A percentile compares a stretch with the other conserved stretches of the same genome.
phyloP scores from a whole-genome alignment of 2,797 vertebrate genomes.

The Lates japonicus region DNA sequence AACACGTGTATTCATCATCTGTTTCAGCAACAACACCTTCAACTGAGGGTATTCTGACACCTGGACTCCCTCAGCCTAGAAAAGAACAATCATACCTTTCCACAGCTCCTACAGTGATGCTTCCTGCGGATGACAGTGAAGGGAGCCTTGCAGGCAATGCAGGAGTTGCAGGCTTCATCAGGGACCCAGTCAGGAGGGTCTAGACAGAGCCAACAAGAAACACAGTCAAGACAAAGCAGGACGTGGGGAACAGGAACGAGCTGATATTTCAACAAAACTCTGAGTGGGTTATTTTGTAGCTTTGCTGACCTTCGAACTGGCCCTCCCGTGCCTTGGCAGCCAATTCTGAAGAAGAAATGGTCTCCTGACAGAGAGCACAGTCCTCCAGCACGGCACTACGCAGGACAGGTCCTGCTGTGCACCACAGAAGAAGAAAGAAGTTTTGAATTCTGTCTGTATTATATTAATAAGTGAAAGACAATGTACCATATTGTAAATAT shows the following conservation, averaged over 20 bases:
- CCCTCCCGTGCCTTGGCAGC: conserved; percentile 94
- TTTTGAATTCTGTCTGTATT: neutral
- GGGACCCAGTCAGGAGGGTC: conserved; percentile 99
- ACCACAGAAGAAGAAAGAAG: conserved; percentile 37
- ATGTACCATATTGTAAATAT: neutral
- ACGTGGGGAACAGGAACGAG: neutral
- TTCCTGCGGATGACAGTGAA: conserved; percentile 99
- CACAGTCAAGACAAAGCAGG: conserved; percentile 43
- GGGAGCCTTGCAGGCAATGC: conserved; percentile 95
- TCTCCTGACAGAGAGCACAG: conserved; percentile 97
- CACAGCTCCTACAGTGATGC: conserved; percentile 98
- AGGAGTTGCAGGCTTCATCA: conserved; percentile 95
- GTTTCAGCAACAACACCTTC: conserved; percentile 1
- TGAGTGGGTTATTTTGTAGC: conserved; percentile 25
- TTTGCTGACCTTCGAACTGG: conserved; percentile 93
- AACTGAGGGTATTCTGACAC: neutral
- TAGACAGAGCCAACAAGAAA: conserved; percentile 70
- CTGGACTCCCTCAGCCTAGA: neutral
- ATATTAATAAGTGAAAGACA: neutral
- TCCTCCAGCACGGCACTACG: conserved; percentile 93
- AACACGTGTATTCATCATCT: neutral
- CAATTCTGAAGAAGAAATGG: conserved; percentile 93
- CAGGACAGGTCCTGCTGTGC: conserved; percentile 88
- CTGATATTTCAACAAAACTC: conserved; percentile 32
- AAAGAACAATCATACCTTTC: conserved; percentile 88